A percentile compares a stretch with the other conserved stretches of the same genome.
Evolutionary conservation across 2,113 vertebrate species (phyloP).

Genomic region (Caracal caracal): DNA sequence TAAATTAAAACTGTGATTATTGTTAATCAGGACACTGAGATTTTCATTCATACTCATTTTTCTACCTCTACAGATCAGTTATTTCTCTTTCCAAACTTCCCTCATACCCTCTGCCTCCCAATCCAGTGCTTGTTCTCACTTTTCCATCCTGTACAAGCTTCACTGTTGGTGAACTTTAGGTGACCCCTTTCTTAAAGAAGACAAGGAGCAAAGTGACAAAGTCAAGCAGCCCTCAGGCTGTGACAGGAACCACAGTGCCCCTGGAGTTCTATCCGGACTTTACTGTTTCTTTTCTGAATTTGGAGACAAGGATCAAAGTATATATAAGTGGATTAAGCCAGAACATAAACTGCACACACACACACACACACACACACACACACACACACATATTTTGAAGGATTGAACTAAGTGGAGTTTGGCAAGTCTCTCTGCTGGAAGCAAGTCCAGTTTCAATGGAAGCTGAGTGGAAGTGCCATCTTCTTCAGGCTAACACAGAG

Average conservation of each 20-base stretch:
- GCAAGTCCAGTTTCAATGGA: background rate
- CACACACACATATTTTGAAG: background rate
- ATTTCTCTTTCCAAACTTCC: background rate
- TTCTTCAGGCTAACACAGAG: background rate
- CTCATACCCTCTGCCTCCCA: background rate
- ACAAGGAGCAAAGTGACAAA: background rate
- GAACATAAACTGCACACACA: too few relatives aligned
- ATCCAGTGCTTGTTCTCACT: background rate
- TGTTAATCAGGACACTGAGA: background rate
- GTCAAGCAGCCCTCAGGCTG: background rate
- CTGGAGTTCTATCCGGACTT: background rate
- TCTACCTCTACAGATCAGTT: background rate
- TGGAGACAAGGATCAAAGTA: background rate
- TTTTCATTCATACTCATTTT: background rate
- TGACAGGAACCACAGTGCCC: background rate
- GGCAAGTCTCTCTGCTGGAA: background rate
- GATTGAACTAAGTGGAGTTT: background rate
- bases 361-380: background rate
- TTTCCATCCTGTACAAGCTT: background rate
- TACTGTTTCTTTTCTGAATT: background rate
- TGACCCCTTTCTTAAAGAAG: background rate
- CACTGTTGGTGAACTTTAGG: background rate
- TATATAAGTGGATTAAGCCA: background rate
- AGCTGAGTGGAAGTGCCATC: background rate
- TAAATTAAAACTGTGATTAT: background rate